phyloP scores from a whole-genome alignment of 2,797 vertebrate genomes.

The Spheniscus humboldti region DNA sequence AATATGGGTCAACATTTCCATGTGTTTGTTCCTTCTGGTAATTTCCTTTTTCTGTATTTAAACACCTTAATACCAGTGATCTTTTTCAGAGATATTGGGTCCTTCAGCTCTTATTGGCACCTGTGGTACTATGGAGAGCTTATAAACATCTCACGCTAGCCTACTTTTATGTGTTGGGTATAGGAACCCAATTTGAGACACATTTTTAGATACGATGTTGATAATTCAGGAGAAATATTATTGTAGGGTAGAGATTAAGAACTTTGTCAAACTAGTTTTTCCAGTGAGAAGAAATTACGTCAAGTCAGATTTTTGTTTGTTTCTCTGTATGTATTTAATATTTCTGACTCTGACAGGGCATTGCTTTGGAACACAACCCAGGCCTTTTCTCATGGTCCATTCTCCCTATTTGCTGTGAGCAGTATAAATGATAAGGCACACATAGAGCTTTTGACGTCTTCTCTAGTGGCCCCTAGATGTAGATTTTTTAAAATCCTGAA shows the following conservation, averaged over 20 bases:
- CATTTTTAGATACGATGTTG: background rate
- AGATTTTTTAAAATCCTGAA: background rate
- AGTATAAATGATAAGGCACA: slow-evolving; percentile 23
- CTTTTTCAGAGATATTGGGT: background rate
- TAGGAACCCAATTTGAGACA: background rate
- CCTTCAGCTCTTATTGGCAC: background rate
- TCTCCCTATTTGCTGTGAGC: slow-evolving; percentile 8
- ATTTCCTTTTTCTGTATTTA: background rate
- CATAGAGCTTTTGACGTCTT: slow-evolving; percentile 10
- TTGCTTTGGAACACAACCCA: background rate
- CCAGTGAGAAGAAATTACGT: background rate
- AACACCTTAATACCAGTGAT: background rate
- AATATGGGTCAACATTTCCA: background rate
- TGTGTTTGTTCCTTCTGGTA: background rate
- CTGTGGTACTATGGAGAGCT: background rate
- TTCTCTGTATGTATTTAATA: background rate
- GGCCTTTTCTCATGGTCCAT: background rate
- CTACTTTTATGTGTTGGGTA: background rate
- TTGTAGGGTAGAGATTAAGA: background rate
- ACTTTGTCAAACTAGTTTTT: background rate
- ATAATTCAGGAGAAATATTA: background rate
- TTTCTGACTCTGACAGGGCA: background rate
- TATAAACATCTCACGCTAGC: background rate
- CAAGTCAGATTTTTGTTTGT: background rate
- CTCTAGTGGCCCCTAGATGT: background rate